Evolutionary conservation across 1,140 invertebrate species (phyloP), one percentile per base, ranked within the genome.

Genomic region (Drosophila prosaltans): DNA sequence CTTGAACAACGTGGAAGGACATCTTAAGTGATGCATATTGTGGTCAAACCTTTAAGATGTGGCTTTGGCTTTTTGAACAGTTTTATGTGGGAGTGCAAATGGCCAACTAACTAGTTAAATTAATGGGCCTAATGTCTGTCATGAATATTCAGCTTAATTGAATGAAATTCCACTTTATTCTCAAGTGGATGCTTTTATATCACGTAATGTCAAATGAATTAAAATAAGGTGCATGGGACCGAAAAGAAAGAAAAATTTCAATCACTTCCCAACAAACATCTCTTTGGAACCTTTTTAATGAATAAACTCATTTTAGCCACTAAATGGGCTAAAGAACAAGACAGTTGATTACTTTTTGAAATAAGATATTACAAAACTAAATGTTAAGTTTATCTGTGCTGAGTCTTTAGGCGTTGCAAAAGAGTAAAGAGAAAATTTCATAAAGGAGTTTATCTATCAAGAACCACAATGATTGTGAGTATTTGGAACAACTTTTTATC

Each of bases 71-170:
- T 16, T 48, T 48, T 48, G 16, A 51, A 51, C 21, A 26, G 21
- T 51, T 26, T 2, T 51, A 24, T 51, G 39, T 40, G 39, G 39
- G 10, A 24, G 45, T 26, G 21, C 45, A 24, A 51, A 51, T 51
- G 45, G 21, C 45, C 45, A 51, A 51, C 21, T 51, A 51, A 26
- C 45, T 51, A 51, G 45, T 51, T 51, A 51, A 51, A 51, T 51
- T 26, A 51, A 51, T 51, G 45, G 45, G 8, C 45, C 4, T 51
- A 51, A 51, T 51, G 45, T 26, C 21, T 24, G 8, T 24, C 24
- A 51, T 51, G 45, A 51, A 51, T 51, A 51, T 51, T 51, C 45
- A 51, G 9, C 8, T 3, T 3, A 51, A 51, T 51, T 24, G 21
- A 51, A 51, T 51, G 21, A 51, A 51, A 51, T 51, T 51, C 45